phyloP scores from a whole-genome alignment of 2,113 vertebrate genomes.

The Buteo buteo region DNA sequence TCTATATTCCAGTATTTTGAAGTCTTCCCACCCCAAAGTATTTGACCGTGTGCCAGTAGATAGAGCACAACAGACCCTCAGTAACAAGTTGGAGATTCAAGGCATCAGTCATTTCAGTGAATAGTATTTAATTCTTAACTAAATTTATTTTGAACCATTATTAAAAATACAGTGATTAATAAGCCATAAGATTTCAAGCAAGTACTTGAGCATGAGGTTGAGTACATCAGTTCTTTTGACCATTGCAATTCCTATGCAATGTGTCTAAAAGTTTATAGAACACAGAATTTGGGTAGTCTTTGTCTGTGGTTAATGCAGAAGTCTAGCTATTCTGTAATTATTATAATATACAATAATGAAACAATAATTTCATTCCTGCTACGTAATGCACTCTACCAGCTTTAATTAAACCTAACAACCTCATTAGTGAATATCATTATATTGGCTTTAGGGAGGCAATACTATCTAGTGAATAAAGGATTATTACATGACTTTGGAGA shows the following conservation, averaged over 20 bases:
- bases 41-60: background rate
- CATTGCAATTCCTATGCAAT: background rate
- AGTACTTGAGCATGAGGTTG: background rate
- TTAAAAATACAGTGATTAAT: background rate
- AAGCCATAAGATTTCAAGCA: background rate
- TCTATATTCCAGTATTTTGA: background rate
- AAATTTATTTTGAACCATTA: background rate
- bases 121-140: background rate
- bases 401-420: conserved; percentile 52
- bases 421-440: conserved; percentile 52
- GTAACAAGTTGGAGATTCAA: background rate
- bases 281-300: background rate
- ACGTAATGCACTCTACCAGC: background rate
- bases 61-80: background rate
- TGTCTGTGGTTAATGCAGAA: background rate
- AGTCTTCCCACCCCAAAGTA: background rate
- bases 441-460: conserved; percentile 12
- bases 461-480: background rate
- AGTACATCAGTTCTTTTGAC: background rate
- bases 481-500: conserved; percentile 3
- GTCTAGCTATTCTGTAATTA: conserved; percentile 29
- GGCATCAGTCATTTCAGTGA: background rate
- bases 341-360: conserved; percentile 43
- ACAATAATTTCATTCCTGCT: conserved; percentile 45
- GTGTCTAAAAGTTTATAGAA: background rate